Evolutionary conservation across 2,888 invertebrate species (phyloP), one percentile per base, ranked within the genome.

Genomic region (Odontomyia ornata): DNA sequence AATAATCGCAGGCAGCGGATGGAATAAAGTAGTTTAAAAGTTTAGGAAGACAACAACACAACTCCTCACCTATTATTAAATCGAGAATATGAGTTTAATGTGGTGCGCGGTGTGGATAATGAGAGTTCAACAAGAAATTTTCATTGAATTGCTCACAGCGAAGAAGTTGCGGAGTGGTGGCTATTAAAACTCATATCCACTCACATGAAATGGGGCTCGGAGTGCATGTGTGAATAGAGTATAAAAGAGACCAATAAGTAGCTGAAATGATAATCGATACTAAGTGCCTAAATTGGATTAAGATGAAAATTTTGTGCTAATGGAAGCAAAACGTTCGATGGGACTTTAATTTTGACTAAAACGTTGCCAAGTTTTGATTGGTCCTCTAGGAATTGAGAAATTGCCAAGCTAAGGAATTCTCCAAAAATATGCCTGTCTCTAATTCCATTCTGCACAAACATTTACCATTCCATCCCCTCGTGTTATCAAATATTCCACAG

Each of bases 11-110:
- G 65, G n/a, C n/a, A 5, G 36, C 36, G 36, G 36, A 36, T 36
- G 36, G 47, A 47, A 69, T 69, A 30, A 43, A 47, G 69, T 69
- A 47, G 69, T 69, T 69, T 69, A 0, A 46, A 69, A 69, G 21
- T 69, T 21, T 47, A 69, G 36, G 36, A 36, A 65, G 47, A 25
- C 69, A 69, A 65, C 65, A 18, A 23, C 5, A 13, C 36, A 9
- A 36, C 36, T 27, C 43, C 4, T 18, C n/a, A n/a, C n/a, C 23
- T 18, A 69, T 69, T 43, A 46, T 69, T 47, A 69, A 69, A 47
- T 69, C 69, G 69, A 36, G 28, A 64, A n/a, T n/a, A n/a, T 18
- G 60, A 60, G 60, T 13, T 11, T 7, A 60, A 60, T 25, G 60
- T 15, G n/a, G 52, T 13, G 52, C n/a, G n/a, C n/a, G n/a, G n/a